These are phyloP conservation scores for Heterotilapia buettikoferi DNA, from an alignment of 2,113 vertebrate species.

Conservation along the genomic window DNA sequence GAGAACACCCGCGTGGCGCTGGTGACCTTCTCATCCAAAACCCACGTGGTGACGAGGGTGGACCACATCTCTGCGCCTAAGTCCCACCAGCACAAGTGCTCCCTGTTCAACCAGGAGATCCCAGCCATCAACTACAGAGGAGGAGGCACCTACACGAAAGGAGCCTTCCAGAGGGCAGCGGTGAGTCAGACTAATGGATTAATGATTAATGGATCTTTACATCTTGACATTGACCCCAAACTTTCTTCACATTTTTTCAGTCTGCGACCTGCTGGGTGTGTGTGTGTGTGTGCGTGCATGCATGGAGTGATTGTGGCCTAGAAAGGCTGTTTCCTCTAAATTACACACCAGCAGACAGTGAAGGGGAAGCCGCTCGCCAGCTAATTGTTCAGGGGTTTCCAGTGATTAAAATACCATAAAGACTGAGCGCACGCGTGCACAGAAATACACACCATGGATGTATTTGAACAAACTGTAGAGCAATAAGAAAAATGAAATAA, in stretches of 20 bases:
- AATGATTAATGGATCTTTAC: background rate
- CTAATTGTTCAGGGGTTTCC: slow-evolving; percentile 50
- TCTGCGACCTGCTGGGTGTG: background rate
- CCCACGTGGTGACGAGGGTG: slow-evolving; percentile 88
- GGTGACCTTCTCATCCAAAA: slow-evolving; percentile 94
- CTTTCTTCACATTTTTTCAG: background rate
- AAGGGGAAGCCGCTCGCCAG: slow-evolving; percentile 6
- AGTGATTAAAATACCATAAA: slow-evolving; percentile 27
- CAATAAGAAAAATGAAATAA: background rate
- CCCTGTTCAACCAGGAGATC: slow-evolving; percentile 89
- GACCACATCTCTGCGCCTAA: slow-evolving; percentile 88
- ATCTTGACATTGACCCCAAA: background rate
- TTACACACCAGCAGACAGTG: slow-evolving; percentile 33
- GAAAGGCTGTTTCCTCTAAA: slow-evolving; percentile 40
- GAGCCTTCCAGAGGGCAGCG: slow-evolving; percentile 94
- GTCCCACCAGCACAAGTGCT: slow-evolving; percentile 92
- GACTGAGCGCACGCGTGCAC: background rate
- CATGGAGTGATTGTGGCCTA: background rate
- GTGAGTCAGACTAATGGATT: slow-evolving; percentile 69
- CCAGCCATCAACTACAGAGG: slow-evolving; percentile 91
- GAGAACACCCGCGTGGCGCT: slow-evolving; percentile 90
- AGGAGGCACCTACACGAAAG: slow-evolving; percentile 95
- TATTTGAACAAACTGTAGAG: background rate
- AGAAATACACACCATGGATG: background rate
- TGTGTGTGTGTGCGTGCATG: background rate